Evolutionary conservation across 1,140 invertebrate species (phyloP).

Genomic region (Drosophila punjabiensis): DNA sequence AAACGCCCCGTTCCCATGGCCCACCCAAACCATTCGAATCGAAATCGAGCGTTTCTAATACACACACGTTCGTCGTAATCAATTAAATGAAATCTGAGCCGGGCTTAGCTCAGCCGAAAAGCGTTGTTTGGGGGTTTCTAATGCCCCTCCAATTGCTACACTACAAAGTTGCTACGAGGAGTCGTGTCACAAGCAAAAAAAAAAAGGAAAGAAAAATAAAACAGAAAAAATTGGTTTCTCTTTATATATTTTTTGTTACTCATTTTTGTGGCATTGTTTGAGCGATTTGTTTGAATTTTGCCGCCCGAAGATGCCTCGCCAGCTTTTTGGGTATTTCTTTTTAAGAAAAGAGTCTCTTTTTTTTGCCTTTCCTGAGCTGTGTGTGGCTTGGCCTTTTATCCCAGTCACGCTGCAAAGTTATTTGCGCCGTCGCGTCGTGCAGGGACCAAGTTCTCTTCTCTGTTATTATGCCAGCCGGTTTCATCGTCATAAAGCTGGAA

Average conservation of each 20-base stretch:
- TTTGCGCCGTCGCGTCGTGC: constrained; percentile 79
- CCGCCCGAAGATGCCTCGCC: constrained; percentile 73
- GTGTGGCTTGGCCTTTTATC: constrained; percentile 74
- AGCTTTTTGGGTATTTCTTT: constrained; percentile 43
- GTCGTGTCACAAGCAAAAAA: constrained; percentile 67
- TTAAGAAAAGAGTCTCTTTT: neutral
- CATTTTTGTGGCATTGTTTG: constrained; percentile 74
- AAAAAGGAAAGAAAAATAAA: constrained; percentile 20
- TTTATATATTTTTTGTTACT: constrained; percentile 48
- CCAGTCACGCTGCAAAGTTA: constrained; percentile 81
- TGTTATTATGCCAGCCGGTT: constrained; percentile 82
- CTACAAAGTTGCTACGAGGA: constrained; percentile 58
- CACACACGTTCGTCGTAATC: constrained; percentile 64
- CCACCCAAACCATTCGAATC: constrained; percentile 39
- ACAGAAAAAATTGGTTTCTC: constrained; percentile 57
- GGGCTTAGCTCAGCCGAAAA: constrained; percentile 19
- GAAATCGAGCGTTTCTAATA: constrained; percentile 38
- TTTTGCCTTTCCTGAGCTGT: constrained; percentile 35
- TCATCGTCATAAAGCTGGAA: constrained; percentile 58
- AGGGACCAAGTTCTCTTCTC: constrained; percentile 64
- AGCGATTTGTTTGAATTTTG: constrained; percentile 81
- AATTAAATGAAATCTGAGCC: constrained; percentile 74
- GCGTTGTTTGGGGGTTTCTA: constrained; percentile 63
- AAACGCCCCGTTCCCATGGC: constrained; percentile 46
- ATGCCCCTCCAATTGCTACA: constrained; percentile 33